Percentiles rank a stretch among this genome's conserved stretches.
Conservation (phyloP, 30 jellyfish, hydroid and myxozoan species). For the Cassiopea xamachana region DNA sequence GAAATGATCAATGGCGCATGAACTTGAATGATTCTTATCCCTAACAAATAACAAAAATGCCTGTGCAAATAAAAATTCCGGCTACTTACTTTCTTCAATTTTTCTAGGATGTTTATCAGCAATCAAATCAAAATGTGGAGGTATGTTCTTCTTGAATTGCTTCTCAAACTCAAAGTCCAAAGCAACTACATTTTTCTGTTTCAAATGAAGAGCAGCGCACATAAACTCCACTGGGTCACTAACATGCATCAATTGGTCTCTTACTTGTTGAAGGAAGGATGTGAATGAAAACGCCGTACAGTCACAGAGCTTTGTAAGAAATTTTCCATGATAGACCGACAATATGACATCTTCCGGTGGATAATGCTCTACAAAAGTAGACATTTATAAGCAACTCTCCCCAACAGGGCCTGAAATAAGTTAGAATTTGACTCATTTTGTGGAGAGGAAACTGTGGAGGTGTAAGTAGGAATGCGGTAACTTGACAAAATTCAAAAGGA, state of each 20-base stretch:
- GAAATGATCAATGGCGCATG: too few relatives aligned
- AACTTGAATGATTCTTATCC: too few relatives aligned
- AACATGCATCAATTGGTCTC: slow-evolving; percentile 12
- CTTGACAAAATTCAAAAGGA: too few relatives aligned
- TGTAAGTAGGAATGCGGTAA: too few relatives aligned
- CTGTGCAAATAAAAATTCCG: too few relatives aligned
- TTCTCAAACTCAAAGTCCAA: slow-evolving; percentile 59
- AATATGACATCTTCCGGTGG: slow-evolving; percentile 61
- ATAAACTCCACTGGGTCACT: slow-evolving; percentile 71
- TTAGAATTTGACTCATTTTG: too few relatives aligned
- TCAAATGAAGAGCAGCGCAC: slow-evolving; percentile 74
- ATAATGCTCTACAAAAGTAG: slow-evolving; percentile 29
- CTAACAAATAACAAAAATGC: too few relatives aligned
- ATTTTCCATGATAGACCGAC: slow-evolving; percentile 56
- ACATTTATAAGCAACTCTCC: too few relatives aligned
- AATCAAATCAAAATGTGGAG: slow-evolving; percentile 50
- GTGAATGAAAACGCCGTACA: slow-evolving; percentile 21
- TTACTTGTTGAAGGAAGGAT: slow-evolving; percentile 28
- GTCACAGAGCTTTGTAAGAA: slow-evolving; percentile 32
- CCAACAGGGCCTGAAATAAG: too few relatives aligned
- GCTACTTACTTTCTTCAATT: slow-evolving; percentile 35
- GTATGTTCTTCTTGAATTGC: slow-evolving; percentile 33
- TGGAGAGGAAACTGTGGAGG: too few relatives aligned
- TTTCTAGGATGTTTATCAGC: slow-evolving; percentile 9
- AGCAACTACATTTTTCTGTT: slow-evolving; percentile 27